Base-by-base conservation (phyloP, 2,888 invertebrate species). In the Acleris cristana region DNA sequence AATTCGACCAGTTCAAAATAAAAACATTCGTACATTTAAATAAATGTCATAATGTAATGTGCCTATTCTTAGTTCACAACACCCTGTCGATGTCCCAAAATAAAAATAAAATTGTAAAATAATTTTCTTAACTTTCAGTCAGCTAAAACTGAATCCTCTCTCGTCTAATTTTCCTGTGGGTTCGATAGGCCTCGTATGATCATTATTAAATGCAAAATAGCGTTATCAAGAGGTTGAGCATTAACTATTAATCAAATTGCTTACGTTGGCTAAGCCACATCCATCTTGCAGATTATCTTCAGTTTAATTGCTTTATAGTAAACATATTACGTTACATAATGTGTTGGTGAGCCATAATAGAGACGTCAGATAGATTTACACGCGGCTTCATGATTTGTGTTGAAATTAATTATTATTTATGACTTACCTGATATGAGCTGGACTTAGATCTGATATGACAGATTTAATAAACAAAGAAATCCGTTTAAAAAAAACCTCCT, bases 281-380 rank as follows among this genome's bases (percentile, higher is more conserved):
- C 54, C 30, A 54, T 54, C 54, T 30, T 30, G 30, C n/a, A 54
- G 54, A 54, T 54, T 54, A 54, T 54, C 54, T 54, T 10, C 12
- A 21, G 30, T 54, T 54, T 54, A 54, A 54, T 54, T 49, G 34
- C 19, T 21, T 34, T 48, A 48, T 48, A 23, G 55, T 63, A 54
- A 62, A n/a, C 48, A 44, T 19, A 21, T n/a, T 10, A 12, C n/a
- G 51, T 51, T 23, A 60, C 48, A 7, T 34, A 62, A 18, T 23
- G 30, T 45, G 18, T 26, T 48, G 34, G 58, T 48, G 16, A n/a
- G 12, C 34, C 55, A 34, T 55, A 63, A 55, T 63, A 34, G 48
- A 55, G 55, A 19, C 48, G 55, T 21, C n/a, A 34, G 19, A 16
- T 19, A 54, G 62, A 21, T 63, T 49, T 55, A 48, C 30, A 45